Evolutionary conservation across 2,888 invertebrate genomes (phyloP), one percentile per base, ranked within the genome.

Genomic region (Phoronis australis): DNA sequence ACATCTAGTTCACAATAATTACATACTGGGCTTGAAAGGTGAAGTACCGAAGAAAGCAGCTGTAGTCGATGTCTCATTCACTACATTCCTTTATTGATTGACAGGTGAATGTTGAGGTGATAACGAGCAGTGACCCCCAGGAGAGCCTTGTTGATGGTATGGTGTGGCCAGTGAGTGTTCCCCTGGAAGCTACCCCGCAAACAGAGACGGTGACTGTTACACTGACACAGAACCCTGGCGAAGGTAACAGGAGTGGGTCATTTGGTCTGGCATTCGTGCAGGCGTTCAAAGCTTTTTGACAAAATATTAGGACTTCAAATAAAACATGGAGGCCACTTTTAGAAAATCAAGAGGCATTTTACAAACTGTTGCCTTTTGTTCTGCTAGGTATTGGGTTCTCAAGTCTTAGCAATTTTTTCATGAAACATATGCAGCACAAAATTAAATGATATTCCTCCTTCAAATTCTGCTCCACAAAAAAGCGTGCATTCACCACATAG

Each of bases 121-220:
- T 66, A 21, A 41, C 51, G 3, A 46, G 37, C 39, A 46, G n/a
- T n/a, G n/a, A n/a, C n/a, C n/a, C n/a, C n/a, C n/a, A n/a, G n/a
- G n/a, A n/a, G n/a, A n/a, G n/a, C n/a, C n/a, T n/a, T n/a, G n/a
- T n/a, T n/a, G n/a, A n/a, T n/a, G n/a, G n/a, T n/a, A n/a, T n/a
- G n/a, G n/a, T n/a, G n/a, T n/a, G n/a, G n/a, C n/a, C n/a, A n/a
- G n/a, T n/a, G n/a, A n/a, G n/a, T n/a, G n/a, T n/a, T n/a, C n/a
- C n/a, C n/a, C n/a, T n/a, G n/a, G n/a, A n/a, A n/a, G n/a, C n/a
- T n/a, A n/a, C 47, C 5, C 65, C 72, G 15, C 67, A 72, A 31
- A 69, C 71, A 5, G 73, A 75, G 55, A 73, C 72, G 5, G 73
- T 75, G 41, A 74, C 74, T 15, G 73, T 75, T 5, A 75, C 73